These are phyloP conservation scores for Epinotia brunnichana DNA, from an alignment of 2,888 invertebrate genomes.

Conservation along the genomic window DNA sequence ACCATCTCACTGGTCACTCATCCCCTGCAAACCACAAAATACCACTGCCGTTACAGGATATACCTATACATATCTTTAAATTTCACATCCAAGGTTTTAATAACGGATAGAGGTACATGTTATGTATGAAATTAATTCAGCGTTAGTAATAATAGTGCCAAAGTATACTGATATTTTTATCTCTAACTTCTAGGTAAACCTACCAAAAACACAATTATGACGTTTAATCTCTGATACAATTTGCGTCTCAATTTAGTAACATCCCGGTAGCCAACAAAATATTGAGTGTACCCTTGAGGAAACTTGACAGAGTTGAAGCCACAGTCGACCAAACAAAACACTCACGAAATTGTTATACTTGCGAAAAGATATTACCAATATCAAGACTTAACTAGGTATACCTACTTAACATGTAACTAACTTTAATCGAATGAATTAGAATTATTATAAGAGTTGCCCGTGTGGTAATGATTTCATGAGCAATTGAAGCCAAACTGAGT, in stretches of 20 bases:
- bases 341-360: background rate
- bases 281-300: background rate
- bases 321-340: background rate
- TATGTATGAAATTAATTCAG: background rate
- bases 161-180: background rate
- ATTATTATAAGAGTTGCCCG: constrained; percentile 11
- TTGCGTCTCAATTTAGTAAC: background rate
- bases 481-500: constrained; percentile 61
- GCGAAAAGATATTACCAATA: background rate
- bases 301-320: background rate
- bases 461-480: constrained; percentile 28
- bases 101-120: background rate
- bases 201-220: background rate
- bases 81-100: background rate
- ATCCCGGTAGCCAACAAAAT: background rate
- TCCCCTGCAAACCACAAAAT: constrained; percentile 54
- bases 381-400: background rate
- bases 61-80: background rate
- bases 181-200: no score
- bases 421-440: background rate
- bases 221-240: background rate
- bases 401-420: no score
- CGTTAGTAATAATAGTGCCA: background rate
- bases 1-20: constrained; percentile 68
- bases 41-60: background rate